Conservation (phyloP, 1,140 invertebrate genomes). For the Drosophila mojavensis region DNA sequence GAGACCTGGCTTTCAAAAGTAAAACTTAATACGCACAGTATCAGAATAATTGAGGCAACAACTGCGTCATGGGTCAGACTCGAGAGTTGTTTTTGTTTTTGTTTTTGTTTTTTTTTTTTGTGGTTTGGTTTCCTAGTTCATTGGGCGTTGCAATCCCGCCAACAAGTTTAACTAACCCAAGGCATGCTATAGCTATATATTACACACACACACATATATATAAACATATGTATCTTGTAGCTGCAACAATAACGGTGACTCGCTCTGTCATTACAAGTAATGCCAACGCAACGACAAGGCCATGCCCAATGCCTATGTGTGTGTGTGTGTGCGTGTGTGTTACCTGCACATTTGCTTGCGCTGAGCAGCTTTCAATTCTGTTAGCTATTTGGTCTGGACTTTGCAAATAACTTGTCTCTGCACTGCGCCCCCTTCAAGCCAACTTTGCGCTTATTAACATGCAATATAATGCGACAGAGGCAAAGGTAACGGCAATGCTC, state of each 20-base stretch:
- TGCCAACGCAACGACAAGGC: constrained; percentile 61
- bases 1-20: constrained; percentile 14
- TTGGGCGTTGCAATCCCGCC: background rate
- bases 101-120: background rate
- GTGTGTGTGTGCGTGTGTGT: constrained; percentile 30
- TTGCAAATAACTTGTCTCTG: constrained; percentile 26
- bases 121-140: constrained; percentile 35
- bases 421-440: background rate
- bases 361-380: constrained; percentile 33
- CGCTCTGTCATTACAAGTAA: constrained; percentile 50
- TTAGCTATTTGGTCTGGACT: background rate
- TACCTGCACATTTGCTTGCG: constrained; percentile 22
- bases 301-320: constrained; percentile 41
- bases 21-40: constrained; percentile 37
- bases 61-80: constrained; percentile 41
- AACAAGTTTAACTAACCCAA: constrained; percentile 25
- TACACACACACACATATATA: background rate
- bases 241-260: constrained; percentile 54
- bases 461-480: constrained; percentile 20
- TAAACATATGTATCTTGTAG: constrained; percentile 11
- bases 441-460: constrained; percentile 31
- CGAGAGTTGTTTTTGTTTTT: background rate
- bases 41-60: constrained; percentile 26
- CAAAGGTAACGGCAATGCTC: constrained; percentile 30
- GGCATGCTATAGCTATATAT: constrained; percentile 7